These are phyloP conservation scores for Troides oblongomaculatus DNA, from an alignment of 2,888 invertebrate genomes.

Conservation along the genomic window DNA sequence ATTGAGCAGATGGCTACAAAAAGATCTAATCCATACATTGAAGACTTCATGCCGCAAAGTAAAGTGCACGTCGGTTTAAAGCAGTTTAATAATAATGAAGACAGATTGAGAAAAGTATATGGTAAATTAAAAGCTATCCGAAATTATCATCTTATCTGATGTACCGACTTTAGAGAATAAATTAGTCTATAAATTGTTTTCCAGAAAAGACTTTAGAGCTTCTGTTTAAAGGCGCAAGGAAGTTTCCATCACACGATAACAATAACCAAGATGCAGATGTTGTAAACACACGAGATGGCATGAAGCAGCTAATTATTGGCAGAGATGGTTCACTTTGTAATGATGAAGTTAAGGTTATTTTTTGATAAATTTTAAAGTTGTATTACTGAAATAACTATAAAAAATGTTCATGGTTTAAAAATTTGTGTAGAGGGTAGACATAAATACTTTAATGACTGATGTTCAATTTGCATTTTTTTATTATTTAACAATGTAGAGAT, in stretches of 20 bases:
- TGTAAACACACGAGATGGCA: slow-evolving; percentile 48
- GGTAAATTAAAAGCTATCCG: slow-evolving; percentile 43
- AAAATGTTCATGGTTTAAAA: no score
- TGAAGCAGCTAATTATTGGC: slow-evolving; percentile 66
- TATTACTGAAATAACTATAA: background rate
- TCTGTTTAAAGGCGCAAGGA: slow-evolving; percentile 64
- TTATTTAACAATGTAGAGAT: no score
- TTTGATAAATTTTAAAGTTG: background rate
- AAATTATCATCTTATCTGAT: background rate
- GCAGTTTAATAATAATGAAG: slow-evolving; percentile 69
- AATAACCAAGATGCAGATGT: slow-evolving; percentile 31
- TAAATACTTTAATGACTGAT: no score
- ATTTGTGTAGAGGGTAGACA: no score
- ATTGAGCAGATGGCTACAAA: slow-evolving; percentile 58
- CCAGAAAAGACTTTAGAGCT: slow-evolving; percentile 66
- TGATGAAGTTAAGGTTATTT: slow-evolving; percentile 50
- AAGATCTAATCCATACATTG: slow-evolving; percentile 64
- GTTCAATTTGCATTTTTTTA: no score
- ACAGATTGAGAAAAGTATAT: slow-evolving; percentile 65
- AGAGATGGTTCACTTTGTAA: slow-evolving; percentile 59
- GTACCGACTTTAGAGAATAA: background rate
- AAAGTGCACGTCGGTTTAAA: slow-evolving; percentile 67
- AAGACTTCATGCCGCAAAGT: slow-evolving; percentile 68
- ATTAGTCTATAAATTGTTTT: background rate
- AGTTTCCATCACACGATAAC: slow-evolving; percentile 37